Percentiles rank a stretch among this genome's conserved stretches.
Evolutionary conservation across 2,888 invertebrate genomes (phyloP).

Genomic region (Camptogramma bilineatum): DNA sequence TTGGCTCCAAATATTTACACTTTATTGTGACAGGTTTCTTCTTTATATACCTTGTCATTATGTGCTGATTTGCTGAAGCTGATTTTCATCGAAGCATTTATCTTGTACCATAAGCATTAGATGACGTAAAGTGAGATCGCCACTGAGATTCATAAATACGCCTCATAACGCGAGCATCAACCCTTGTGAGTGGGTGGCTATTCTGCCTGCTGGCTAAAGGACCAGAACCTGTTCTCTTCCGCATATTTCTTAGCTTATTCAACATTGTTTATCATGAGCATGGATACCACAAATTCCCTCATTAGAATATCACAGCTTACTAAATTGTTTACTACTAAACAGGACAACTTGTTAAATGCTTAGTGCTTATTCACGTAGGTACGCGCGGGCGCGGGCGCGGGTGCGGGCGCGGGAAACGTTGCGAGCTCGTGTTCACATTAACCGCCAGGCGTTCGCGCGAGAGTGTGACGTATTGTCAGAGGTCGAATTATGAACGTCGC

Average conservation of each 20-base stretch:
- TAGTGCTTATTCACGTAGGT: no score
- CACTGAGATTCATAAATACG: constrained; percentile 23
- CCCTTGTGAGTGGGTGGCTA: constrained; percentile 23
- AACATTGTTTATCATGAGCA: constrained; percentile 6
- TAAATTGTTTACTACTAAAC: not conserved
- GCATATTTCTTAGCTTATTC: constrained; percentile 21
- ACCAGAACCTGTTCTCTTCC: constrained; percentile 27
- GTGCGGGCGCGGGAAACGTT: no score
- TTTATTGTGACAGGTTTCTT: constrained; percentile 15
- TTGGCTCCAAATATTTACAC: constrained; percentile 34
- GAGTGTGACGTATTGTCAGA: no score
- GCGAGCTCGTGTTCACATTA: no score
- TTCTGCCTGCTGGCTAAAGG: constrained; percentile 5
- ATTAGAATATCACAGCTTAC: constrained; percentile 3
- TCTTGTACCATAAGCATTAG: not conserved
- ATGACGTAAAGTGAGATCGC: constrained; percentile 4
- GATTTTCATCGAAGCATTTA: not conserved
- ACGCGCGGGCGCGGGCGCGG: no score
- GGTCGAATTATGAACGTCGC: no score
- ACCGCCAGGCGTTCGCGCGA: no score
- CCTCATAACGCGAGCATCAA: constrained; percentile 34
- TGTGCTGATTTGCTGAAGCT: no score
- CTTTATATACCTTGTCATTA: not conserved
- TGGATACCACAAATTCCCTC: constrained; percentile 14
- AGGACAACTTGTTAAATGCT: not conserved